phyloP scores from a whole-genome alignment of 2,888 invertebrate species.

The Leptopilina drosophilae region DNA sequence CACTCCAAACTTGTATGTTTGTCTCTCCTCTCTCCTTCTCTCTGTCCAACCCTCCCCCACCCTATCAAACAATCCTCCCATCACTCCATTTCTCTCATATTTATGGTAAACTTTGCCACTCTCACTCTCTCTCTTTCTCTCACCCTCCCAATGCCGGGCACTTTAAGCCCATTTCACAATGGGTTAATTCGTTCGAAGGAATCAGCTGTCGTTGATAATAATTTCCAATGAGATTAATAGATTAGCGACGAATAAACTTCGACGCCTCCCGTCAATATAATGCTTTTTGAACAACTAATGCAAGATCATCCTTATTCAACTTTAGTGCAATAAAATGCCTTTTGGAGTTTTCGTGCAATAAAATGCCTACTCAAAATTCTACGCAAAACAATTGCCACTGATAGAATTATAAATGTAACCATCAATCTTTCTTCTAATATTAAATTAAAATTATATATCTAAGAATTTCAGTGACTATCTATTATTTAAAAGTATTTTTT shows the following conservation, averaged over 20 bases:
- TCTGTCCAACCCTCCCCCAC: slow-evolving; percentile 47
- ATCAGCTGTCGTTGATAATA: slow-evolving; percentile 56
- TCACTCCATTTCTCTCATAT: slow-evolving; percentile 41
- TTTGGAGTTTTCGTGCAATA: no score
- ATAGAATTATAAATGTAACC: no score
- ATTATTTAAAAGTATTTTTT: no score
- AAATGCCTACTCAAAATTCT: no score
- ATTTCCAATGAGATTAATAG: slow-evolving; percentile 42
- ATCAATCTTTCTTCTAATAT: no score
- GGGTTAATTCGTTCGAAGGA: slow-evolving; percentile 54
- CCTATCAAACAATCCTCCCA: slow-evolving; percentile 41
- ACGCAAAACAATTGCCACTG: no score
- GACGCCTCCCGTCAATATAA: no score
- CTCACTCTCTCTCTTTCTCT: slow-evolving; percentile 26
- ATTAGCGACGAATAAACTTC: not conserved
- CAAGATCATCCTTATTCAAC: no score
- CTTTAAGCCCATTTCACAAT: slow-evolving; percentile 53
- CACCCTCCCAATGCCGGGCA: slow-evolving; percentile 44
- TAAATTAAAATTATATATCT: no score
- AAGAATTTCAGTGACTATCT: no score
- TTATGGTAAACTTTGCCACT: slow-evolving; percentile 40
- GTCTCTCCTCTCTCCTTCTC: slow-evolving; percentile 44
- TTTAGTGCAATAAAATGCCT: no score
- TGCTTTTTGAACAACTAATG: no score
- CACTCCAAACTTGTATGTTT: slow-evolving; percentile 54